These are phyloP conservation scores for Leptoclinus maculatus DNA, from an alignment of 2,797 vertebrate species.

Conservation along the genomic window DNA sequence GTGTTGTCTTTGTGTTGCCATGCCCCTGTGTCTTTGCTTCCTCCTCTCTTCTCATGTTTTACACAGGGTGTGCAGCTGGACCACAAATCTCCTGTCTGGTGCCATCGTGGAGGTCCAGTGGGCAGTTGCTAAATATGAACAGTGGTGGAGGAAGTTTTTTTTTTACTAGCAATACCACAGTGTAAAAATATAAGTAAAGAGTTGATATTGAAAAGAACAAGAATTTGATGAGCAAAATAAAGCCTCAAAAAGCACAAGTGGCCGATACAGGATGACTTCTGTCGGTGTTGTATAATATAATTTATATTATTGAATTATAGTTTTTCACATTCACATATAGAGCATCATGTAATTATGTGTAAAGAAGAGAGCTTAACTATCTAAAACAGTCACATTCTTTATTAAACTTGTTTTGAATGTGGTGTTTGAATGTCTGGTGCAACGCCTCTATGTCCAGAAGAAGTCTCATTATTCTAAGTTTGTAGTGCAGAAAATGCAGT, in stretches of 20 bases:
- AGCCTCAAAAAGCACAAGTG: background rate
- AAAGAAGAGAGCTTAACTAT: background rate
- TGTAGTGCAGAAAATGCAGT: background rate
- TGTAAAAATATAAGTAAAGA: background rate
- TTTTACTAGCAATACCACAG: slow-evolving; percentile 15
- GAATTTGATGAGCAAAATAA: background rate
- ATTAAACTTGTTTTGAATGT: background rate
- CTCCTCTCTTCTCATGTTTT: slow-evolving; percentile 52
- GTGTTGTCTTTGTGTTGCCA: slow-evolving; percentile 45
- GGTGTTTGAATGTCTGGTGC: background rate
- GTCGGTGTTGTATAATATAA: background rate
- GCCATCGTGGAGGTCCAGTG: slow-evolving; percentile 52
- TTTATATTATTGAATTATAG: background rate
- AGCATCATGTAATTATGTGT: background rate
- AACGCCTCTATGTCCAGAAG: background rate
- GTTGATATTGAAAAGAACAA: background rate
- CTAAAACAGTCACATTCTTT: background rate
- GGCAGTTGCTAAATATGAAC: slow-evolving; percentile 34
- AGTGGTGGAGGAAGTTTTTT: background rate
- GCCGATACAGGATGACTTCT: background rate
- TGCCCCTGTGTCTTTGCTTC: slow-evolving; percentile 49
- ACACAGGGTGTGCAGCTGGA: slow-evolving; percentile 36
- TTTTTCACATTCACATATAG: background rate
- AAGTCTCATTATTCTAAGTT: background rate
- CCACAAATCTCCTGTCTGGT: slow-evolving; percentile 70